Conservation (phyloP, 2,797 vertebrate species). For the Sebastes iracundus region DNA sequence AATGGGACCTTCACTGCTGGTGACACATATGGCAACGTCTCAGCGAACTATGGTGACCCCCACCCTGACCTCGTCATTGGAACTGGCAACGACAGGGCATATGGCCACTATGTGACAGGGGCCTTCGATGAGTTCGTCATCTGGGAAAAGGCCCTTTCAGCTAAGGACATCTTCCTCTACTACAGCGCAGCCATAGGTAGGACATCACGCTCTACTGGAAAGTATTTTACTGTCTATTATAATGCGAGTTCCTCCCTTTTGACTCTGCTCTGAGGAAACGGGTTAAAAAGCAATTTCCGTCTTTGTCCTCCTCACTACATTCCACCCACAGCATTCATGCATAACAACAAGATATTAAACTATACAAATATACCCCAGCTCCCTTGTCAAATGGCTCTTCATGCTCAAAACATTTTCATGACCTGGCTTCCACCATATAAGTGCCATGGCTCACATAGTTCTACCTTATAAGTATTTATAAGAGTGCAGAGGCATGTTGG, state of each 20-base stretch:
- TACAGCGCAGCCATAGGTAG: constrained; percentile 91
- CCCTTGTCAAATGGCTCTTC: constrained; percentile 29
- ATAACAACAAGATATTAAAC: constrained; percentile 55
- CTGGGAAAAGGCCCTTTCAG: constrained; percentile 91
- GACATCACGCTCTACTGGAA: constrained; percentile 39
- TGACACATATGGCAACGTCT: constrained; percentile 80
- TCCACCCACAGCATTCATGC: constrained; percentile 58
- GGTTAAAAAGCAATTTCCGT: constrained; percentile 71
- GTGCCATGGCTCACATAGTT: constrained; percentile 59
- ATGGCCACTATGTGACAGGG: constrained; percentile 81
- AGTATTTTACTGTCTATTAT: constrained; percentile 54
- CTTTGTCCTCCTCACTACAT: constrained; percentile 34
- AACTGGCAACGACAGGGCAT: constrained; percentile 69
- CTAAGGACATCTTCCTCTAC: constrained; percentile 87
- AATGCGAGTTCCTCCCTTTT: constrained; percentile 27
- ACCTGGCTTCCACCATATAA: constrained; percentile 32
- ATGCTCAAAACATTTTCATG: constrained; percentile 37
- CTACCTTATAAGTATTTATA: constrained; percentile 73
- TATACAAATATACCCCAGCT: constrained; percentile 32
- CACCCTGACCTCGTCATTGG: constrained; percentile 84
- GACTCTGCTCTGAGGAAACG: constrained; percentile 47
- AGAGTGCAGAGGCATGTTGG: constrained; percentile 39
- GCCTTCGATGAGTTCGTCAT: constrained; percentile 97
- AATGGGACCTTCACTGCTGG: constrained; percentile 88
- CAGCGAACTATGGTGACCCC: constrained; percentile 85